phyloP scores from a whole-genome alignment of 2,888 invertebrate species.

The Abrostola triplasia region DNA sequence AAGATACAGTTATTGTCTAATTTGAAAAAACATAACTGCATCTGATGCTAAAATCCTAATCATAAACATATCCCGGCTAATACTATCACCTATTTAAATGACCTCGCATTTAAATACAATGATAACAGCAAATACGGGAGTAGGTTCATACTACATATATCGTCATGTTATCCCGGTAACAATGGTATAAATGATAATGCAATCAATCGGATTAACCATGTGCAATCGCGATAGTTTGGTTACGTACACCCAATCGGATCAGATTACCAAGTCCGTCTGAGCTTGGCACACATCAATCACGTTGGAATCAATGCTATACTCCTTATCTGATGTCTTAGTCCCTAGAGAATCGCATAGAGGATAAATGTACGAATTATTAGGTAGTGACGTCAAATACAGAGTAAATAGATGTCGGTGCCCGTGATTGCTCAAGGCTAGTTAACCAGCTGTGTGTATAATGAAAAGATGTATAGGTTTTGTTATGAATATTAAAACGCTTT shows the following conservation, averaged over 20 bases:
- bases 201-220: slow-evolving; percentile 62
- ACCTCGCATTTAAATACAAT: too few species aligned
- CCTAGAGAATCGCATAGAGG: slow-evolving; percentile 18
- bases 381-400: slow-evolving; percentile 9
- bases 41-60: too few species aligned
- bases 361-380: slow-evolving; percentile 20
- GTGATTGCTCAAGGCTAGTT: neutral
- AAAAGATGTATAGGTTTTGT: neutral
- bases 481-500: neutral
- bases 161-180: slow-evolving; percentile 27
- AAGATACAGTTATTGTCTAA: too few species aligned
- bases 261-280: slow-evolving; percentile 67
- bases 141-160: slow-evolving; percentile 8
- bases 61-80: too few species aligned
- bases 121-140: too few species aligned
- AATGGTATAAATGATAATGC: slow-evolving; percentile 54
- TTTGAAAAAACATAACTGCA: too few species aligned
- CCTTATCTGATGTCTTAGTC: slow-evolving; percentile 63
- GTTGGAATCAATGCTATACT: slow-evolving; percentile 67
- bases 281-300: slow-evolving; percentile 71
- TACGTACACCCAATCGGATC: slow-evolving; percentile 64
- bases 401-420: slow-evolving; percentile 2
- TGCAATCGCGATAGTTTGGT: slow-evolving; percentile 48
- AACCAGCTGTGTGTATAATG: slow-evolving; percentile 1
- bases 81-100: too few species aligned